These are phyloP conservation scores for Connochaetes taurinus DNA, from an alignment of 2,113 vertebrate species.

Conservation along the genomic window DNA sequence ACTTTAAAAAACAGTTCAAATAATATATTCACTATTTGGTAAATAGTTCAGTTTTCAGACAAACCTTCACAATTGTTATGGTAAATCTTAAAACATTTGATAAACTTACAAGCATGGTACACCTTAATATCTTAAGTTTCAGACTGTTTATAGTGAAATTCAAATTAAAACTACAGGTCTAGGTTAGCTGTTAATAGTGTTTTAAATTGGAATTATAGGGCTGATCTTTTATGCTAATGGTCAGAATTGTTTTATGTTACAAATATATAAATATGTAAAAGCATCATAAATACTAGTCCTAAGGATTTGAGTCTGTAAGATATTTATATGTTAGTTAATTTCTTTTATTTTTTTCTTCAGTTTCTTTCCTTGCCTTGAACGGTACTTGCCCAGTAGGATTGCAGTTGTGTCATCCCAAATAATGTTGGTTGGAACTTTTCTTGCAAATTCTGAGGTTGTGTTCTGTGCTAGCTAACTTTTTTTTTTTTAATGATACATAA, in stretches of 20 bases:
- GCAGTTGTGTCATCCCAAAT: not conserved
- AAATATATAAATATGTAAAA: not conserved
- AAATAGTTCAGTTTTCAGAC: not conserved
- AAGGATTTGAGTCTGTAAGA: not conserved
- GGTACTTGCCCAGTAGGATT: not conserved
- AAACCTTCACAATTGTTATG: not conserved
- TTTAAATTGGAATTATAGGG: slow-evolving; percentile 32
- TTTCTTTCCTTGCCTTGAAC: not conserved
- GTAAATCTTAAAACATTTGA: not conserved
- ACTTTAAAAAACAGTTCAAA: not conserved
- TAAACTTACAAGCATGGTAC: not conserved
- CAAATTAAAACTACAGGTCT: not conserved
- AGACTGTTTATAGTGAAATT: not conserved
- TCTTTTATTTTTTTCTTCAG: not conserved
- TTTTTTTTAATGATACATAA: not conserved
- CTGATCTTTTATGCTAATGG: not conserved
- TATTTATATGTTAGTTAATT: not conserved
- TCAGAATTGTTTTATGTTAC: not conserved
- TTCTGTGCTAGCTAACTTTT: not conserved
- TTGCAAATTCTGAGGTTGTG: not conserved
- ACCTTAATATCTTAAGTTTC: not conserved
- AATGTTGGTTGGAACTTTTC: not conserved
- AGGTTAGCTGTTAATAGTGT: not conserved
- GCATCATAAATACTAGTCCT: not conserved
- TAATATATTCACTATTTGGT: not conserved